phyloP scores from a whole-genome alignment of 1,140 invertebrate genomes.

The Drosophila rhopaloa region DNA sequence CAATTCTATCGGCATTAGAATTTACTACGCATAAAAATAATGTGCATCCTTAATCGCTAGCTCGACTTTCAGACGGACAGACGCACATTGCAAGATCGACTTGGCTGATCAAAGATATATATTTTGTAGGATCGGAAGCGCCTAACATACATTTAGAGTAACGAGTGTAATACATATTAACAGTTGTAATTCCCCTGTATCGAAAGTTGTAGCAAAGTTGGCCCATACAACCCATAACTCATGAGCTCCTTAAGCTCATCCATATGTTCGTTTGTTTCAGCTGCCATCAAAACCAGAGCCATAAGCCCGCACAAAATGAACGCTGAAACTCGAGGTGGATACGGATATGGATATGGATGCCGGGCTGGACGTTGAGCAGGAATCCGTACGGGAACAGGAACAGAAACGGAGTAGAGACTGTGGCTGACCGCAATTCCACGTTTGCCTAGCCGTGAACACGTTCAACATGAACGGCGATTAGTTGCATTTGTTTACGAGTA shows the following conservation, averaged over 20 bases:
- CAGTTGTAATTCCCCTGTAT: not conserved
- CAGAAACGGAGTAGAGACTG: constrained; percentile 27
- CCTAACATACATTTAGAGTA: too few species aligned
- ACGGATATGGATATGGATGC: not conserved
- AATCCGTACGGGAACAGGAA: constrained; percentile 7
- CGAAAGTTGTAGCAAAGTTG: constrained; percentile 11
- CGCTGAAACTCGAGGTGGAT: constrained; percentile 10
- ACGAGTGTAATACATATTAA: too few species aligned
- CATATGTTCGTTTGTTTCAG: constrained; percentile 21
- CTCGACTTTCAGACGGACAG: too few species aligned
- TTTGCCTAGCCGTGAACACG: constrained; percentile 79
- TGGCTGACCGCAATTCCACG: constrained; percentile 74
- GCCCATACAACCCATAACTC: constrained; percentile 15
- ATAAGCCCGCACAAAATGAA: constrained; percentile 50
- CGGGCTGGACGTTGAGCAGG: not conserved
- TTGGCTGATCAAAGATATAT: too few species aligned
- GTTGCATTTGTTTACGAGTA: constrained; percentile 83
- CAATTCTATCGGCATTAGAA: too few species aligned
- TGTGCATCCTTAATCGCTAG: too few species aligned
- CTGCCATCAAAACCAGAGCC: constrained; percentile 35
- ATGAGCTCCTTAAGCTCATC: constrained; percentile 35
- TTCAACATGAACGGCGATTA: constrained; percentile 81
- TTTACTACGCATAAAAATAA: too few species aligned
- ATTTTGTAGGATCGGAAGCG: too few species aligned
- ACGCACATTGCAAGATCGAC: too few species aligned